Conservation (phyloP, 1,140 invertebrate genomes). For the Teleopsis dalmanni region DNA sequence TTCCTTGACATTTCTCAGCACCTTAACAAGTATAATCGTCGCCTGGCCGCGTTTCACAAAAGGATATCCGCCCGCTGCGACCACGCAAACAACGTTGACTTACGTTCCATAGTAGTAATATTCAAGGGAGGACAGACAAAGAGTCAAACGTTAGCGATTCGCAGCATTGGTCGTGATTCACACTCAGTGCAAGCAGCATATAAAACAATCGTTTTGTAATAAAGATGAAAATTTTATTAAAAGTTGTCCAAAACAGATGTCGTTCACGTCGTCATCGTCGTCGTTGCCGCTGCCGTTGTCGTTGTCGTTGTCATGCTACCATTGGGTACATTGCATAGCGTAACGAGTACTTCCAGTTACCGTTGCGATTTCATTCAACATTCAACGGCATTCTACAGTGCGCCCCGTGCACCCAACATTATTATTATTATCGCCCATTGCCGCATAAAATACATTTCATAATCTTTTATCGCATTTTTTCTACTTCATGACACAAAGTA, state of each 20-base stretch:
- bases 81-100: too few relatives aligned
- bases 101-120: too few relatives aligned
- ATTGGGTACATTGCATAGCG: not conserved
- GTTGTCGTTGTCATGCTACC: not conserved
- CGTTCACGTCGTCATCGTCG: constrained; percentile 9
- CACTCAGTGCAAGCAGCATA: constrained; percentile 15
- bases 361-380: not conserved
- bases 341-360: not conserved
- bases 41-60: too few relatives aligned
- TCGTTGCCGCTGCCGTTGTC: not conserved
- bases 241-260: constrained; percentile 46
- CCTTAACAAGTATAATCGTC: too few relatives aligned
- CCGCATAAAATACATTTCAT: constrained; percentile 35
- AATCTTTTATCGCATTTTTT: constrained; percentile 46
- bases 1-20: too few relatives aligned
- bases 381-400: constrained; percentile 1
- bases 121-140: too few relatives aligned
- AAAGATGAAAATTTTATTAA: constrained; percentile 47
- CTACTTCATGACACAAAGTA: constrained; percentile 27
- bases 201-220: constrained; percentile 45
- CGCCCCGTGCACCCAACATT: too few relatives aligned
- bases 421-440: constrained; percentile 11
- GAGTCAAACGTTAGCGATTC: too few relatives aligned
- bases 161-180: too few relatives aligned
- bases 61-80: too few relatives aligned